Conservation (phyloP, 2,113 vertebrate genomes). For the Sterrhoptilus dennistouni region DNA sequence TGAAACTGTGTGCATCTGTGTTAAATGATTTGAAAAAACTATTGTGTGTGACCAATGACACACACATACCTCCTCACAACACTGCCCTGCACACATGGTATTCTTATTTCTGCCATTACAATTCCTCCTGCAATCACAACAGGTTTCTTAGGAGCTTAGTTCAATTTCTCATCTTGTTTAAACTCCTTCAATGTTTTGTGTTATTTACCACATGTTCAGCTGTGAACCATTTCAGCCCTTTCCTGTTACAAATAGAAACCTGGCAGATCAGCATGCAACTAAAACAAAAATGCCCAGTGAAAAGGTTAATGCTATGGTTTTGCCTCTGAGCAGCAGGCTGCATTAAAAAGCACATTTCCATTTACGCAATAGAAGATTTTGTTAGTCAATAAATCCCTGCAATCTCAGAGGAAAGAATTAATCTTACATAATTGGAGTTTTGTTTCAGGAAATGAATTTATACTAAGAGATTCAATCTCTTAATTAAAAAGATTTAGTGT, state of each 20-base stretch:
- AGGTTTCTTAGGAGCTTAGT: background rate
- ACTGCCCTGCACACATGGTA: background rate
- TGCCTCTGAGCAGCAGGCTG: background rate
- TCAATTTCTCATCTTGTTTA: background rate
- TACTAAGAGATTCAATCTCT: slow-evolving; percentile 28
- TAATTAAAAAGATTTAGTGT: slow-evolving; percentile 39
- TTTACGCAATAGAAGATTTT: slow-evolving; percentile 21
- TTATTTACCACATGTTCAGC: background rate
- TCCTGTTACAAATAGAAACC: background rate
- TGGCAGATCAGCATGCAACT: background rate
- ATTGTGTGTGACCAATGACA: background rate
- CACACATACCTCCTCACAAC: background rate
- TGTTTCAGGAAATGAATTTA: slow-evolving; percentile 55
- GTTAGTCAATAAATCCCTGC: slow-evolving; percentile 23
- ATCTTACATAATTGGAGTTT: slow-evolving; percentile 24
- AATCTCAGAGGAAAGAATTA: slow-evolving; percentile 38
- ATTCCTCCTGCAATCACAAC: background rate
- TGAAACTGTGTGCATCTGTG: slow-evolving; percentile 27
- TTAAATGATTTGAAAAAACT: slow-evolving; percentile 11
- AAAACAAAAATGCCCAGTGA: background rate
- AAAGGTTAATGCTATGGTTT: background rate
- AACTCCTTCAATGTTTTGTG: background rate
- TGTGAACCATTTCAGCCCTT: background rate
- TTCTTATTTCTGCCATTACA: background rate
- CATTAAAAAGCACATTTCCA: background rate